A percentile compares a stretch with the other conserved stretches of the same genome.
phyloP scores from a whole-genome alignment of 2,113 vertebrate genomes.

The Halcyon malimbica region DNA sequence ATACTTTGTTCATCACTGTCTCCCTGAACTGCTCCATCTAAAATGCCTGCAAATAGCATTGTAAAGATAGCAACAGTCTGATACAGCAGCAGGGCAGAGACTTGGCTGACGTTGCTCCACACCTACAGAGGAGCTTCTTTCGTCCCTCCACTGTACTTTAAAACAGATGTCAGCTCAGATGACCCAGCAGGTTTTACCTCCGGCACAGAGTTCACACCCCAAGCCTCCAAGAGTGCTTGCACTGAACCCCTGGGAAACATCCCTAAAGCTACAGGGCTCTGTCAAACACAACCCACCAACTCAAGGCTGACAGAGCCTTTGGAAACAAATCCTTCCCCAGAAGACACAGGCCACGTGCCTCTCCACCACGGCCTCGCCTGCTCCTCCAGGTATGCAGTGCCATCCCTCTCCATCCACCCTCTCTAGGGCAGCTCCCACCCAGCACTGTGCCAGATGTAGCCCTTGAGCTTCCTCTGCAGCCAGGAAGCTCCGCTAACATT shows the following conservation, averaged over 20 bases:
- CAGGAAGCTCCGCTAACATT: neutral
- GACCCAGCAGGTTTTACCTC: neutral
- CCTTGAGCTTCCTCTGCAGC: neutral
- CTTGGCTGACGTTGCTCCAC: neutral
- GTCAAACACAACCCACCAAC: neutral
- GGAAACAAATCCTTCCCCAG: neutral
- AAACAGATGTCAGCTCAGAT: neutral
- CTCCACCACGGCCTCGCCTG: accelerated
- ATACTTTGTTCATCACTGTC: neutral
- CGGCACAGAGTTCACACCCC: neutral
- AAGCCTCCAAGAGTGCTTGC: neutral
- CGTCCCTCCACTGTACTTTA: neutral
- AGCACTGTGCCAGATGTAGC: neutral
- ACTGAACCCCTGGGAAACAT: neutral
- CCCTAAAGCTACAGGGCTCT: neutral
- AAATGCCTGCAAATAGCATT: neutral
- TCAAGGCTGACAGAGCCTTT: neutral
- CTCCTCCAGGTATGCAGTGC: neutral
- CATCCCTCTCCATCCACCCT: neutral
- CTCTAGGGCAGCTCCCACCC: neutral
- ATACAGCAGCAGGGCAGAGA: neutral
- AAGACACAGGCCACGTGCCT: neutral
- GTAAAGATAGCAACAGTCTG: neutral
- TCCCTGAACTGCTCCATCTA: neutral
- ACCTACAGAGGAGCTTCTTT: neutral